These are phyloP conservation scores for Ictalurus furcatus DNA, from an alignment of 2,113 vertebrate species.

Conservation along the genomic window DNA sequence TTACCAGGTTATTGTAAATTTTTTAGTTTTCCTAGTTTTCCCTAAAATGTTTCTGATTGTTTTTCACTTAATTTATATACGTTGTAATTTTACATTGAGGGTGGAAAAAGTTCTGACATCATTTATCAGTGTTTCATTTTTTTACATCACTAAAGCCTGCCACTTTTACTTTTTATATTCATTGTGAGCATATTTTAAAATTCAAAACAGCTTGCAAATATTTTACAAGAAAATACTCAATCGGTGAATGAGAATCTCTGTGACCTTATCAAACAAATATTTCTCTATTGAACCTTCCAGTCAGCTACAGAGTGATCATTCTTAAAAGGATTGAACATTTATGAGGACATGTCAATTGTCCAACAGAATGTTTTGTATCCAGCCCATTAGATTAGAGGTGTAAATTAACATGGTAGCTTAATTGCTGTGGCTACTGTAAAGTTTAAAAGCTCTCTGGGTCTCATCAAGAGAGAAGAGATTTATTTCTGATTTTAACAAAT, in stretches of 20 bases:
- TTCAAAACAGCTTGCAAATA: not conserved
- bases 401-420: not conserved
- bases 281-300: not conserved
- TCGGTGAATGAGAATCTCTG: not conserved
- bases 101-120: too few relatives aligned
- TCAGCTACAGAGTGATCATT: not conserved
- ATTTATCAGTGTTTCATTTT: too few relatives aligned
- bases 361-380: not conserved
- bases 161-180: too few relatives aligned
- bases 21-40: too few relatives aligned
- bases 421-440: not conserved
- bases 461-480: not conserved
- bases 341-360: not conserved
- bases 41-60: too few relatives aligned
- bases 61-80: too few relatives aligned
- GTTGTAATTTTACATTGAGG: too few relatives aligned
- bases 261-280: not conserved
- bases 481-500: not conserved
- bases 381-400: not conserved
- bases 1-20: too few relatives aligned
- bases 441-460: not conserved
- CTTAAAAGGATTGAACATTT: not conserved
- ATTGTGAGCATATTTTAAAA: not conserved
- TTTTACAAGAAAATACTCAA: not conserved
- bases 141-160: too few relatives aligned